Evolutionary conservation across 2,113 vertebrate genomes (phyloP).

Genomic region (Garra rufa): DNA sequence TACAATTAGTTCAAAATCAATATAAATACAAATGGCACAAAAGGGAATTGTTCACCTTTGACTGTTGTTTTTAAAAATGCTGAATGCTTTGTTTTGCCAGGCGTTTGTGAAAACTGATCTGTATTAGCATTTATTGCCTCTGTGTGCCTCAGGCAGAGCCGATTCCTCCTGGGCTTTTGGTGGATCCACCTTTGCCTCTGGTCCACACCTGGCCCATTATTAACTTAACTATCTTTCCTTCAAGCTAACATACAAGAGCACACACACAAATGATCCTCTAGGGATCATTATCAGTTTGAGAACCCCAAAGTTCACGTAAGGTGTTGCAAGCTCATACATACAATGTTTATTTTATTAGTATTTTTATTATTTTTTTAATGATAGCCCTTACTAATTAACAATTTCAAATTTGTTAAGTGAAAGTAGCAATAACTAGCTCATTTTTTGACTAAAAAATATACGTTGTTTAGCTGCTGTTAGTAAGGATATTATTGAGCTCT

Average conservation of each 20-base stretch:
- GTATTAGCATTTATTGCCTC: conserved; percentile 19
- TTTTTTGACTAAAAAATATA: not conserved
- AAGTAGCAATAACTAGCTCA: not conserved
- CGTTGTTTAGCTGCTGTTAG: not conserved
- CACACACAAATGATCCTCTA: conserved; percentile 1
- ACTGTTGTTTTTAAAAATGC: not conserved
- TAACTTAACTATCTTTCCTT: conserved; percentile 13
- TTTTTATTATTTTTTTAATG: not conserved
- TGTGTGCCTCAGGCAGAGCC: conserved; percentile 8
- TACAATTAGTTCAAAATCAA: not conserved
- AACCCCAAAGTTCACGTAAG: not conserved
- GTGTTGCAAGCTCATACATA: not conserved
- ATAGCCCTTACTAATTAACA: not conserved
- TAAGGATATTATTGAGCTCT: not conserved
- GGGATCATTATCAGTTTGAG: not conserved
- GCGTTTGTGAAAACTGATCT: not conserved
- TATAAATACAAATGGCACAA: not conserved
- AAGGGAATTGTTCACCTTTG: not conserved
- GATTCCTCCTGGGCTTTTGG: conserved; percentile 20
- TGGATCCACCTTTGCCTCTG: conserved; percentile 21
- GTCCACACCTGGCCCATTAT: conserved; percentile 10
- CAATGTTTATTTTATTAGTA: not conserved
- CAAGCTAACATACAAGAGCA: not conserved
- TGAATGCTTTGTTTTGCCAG: conserved; percentile 10
- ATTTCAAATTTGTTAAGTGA: not conserved